Percentiles rank a stretch among this genome's conserved stretches.
Conservation (phyloP, 23 tunicate genomes). For the Oikopleura dioica region DNA sequence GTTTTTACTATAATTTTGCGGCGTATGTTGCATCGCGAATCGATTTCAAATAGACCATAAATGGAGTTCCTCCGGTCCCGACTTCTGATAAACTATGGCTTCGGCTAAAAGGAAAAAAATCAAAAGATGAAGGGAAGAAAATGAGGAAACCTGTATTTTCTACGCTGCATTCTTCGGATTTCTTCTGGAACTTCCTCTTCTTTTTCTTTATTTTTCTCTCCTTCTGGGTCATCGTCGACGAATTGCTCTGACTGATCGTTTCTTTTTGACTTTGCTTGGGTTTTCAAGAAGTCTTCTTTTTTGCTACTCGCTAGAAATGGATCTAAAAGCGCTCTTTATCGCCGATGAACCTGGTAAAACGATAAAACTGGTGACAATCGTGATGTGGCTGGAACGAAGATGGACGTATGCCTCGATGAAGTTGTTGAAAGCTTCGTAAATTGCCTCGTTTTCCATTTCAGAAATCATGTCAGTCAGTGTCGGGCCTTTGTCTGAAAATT, state of each 20-base stretch:
- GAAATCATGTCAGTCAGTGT: background rate
- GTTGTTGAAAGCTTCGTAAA: background rate
- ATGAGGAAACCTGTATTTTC: no score
- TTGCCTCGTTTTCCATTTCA: background rate
- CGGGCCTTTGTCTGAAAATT: background rate
- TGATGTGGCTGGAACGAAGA: background rate
- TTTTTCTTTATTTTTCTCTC: background rate
- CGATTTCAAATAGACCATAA: background rate
- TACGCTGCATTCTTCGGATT: background rate
- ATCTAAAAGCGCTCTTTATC: no score
- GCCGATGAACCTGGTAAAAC: no score
- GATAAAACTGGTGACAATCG: background rate
- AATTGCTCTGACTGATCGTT: background rate
- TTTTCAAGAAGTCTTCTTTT: background rate
- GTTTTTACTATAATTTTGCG: no score
- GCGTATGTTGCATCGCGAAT: background rate
- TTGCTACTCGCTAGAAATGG: background rate
- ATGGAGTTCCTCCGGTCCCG: background rate
- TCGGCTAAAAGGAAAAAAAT: no score
- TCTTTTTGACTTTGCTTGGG: background rate
- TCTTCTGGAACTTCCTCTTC: background rate
- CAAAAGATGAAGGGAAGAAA: no score
- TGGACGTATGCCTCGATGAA: background rate
- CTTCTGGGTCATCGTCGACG: background rate
- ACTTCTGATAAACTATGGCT: background rate